Evolutionary conservation across 2,113 vertebrate species (phyloP).

Genomic region (Chloropsis cyanopogon): DNA sequence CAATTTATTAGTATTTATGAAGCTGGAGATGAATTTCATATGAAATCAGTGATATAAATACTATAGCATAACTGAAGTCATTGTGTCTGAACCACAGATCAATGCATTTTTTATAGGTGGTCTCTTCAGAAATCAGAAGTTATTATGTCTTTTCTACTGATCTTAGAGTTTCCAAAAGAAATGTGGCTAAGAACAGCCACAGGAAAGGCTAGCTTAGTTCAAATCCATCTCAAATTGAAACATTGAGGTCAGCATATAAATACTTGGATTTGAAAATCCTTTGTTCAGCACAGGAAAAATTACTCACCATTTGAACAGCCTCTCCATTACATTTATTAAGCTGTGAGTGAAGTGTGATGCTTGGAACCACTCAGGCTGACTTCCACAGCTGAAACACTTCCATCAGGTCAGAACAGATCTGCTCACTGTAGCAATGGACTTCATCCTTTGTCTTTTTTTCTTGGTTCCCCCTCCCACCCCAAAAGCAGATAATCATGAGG

Average conservation of each 20-base stretch:
- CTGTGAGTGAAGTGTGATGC: not conserved
- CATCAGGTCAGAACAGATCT: not conserved
- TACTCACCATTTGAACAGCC: not conserved
- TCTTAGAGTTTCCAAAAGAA: not conserved
- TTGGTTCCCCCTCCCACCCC: not conserved
- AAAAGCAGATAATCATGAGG: not conserved
- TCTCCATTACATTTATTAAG: constrained; percentile 1
- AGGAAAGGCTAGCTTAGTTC: not conserved
- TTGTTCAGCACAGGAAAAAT: not conserved
- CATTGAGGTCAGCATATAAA: not conserved
- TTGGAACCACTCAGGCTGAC: not conserved
- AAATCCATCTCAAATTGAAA: not conserved
- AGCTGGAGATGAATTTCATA: not conserved
- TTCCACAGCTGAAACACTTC: not conserved
- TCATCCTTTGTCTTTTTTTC: not conserved
- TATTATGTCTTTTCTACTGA: not conserved
- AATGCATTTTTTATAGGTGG: not conserved
- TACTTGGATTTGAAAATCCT: not conserved
- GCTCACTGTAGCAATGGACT: not conserved
- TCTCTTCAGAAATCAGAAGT: not conserved
- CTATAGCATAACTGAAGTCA: not conserved
- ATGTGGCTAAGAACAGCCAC: not conserved
- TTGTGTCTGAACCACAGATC: not conserved
- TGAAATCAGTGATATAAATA: not conserved
- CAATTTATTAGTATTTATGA: not conserved